These are phyloP conservation scores for Sycophila texana DNA, from an alignment of 2,888 invertebrate genomes.

Conservation along the genomic window DNA sequence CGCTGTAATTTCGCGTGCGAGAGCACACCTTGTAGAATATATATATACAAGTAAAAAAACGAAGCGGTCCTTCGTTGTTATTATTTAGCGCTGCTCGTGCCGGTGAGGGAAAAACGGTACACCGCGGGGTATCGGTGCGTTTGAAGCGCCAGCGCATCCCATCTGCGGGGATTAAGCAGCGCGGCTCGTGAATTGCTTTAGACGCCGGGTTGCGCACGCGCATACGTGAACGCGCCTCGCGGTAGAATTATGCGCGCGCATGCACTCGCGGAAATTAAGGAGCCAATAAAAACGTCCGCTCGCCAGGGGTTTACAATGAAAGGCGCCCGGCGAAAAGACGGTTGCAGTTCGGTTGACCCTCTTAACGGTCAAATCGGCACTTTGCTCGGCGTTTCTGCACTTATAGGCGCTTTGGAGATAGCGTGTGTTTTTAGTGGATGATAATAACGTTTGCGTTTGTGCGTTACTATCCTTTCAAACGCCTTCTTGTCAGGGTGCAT, in stretches of 20 bases:
- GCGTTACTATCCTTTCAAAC: too few species aligned
- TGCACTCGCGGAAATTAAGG: conserved; percentile 17
- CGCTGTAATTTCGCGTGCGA: conserved; percentile 1
- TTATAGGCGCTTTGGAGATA: too few species aligned
- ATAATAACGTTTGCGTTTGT: too few species aligned
- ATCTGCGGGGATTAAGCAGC: too few species aligned
- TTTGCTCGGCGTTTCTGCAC: too few species aligned
- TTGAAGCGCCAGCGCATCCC: too few species aligned
- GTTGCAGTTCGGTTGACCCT: not conserved
- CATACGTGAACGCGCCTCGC: not conserved
- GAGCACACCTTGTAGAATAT: not conserved
- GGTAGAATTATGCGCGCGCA: too few species aligned
- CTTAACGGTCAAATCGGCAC: not conserved
- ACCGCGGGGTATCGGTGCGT: too few species aligned
- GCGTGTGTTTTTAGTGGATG: too few species aligned
- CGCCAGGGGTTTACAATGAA: conserved; percentile 3
- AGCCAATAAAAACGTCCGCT: conserved; percentile 36
- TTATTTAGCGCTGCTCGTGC: not conserved
- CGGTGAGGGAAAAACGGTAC: not conserved
- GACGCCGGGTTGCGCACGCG: too few species aligned
- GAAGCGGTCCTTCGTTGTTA: not conserved
- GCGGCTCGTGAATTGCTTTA: too few species aligned
- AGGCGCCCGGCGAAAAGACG: not conserved
- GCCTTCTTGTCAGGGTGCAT: too few species aligned
- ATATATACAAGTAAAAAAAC: not conserved